phyloP scores from a whole-genome alignment of 2,888 invertebrate species.

The Diplolepis rosae region DNA sequence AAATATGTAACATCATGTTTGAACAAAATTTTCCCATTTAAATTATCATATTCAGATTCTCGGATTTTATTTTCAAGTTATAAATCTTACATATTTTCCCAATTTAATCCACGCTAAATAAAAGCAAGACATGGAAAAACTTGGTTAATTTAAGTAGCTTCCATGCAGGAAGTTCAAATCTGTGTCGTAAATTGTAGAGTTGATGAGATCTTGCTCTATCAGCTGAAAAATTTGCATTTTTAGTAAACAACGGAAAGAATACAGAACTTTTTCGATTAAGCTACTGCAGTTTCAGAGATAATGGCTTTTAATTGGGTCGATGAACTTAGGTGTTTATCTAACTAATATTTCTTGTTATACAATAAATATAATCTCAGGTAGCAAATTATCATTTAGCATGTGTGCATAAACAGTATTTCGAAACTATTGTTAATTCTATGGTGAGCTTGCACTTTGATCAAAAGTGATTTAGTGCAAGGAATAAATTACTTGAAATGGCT shows the following conservation, averaged over 20 bases:
- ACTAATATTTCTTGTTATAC: background rate
- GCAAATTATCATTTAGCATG: background rate
- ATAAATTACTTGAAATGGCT: conserved; percentile 15
- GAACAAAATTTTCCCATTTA: too few species aligned
- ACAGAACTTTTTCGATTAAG: conserved; percentile 29
- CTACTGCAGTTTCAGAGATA: background rate
- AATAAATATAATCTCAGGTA: background rate
- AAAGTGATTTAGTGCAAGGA: conserved; percentile 27
- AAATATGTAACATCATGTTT: background rate
- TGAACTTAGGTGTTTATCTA: background rate
- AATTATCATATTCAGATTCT: too few species aligned
- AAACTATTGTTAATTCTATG: conserved; percentile 5
- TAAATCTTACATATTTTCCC: too few species aligned
- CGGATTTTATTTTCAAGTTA: too few species aligned
- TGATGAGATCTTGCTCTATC: conserved; percentile 26
- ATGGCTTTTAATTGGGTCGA: background rate
- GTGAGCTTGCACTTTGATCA: conserved; percentile 19
- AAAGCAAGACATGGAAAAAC: background rate
- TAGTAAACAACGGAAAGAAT: conserved; percentile 15
- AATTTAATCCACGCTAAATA: background rate
- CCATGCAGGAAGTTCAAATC: conserved; percentile 9
- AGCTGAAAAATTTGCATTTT: conserved; percentile 23
- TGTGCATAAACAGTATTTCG: background rate
- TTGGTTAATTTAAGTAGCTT: conserved; percentile 5
- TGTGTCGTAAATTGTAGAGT: conserved; percentile 9